phyloP scores from a whole-genome alignment of 2,888 invertebrate genomes.

The Minunthozetes semirufus region DNA sequence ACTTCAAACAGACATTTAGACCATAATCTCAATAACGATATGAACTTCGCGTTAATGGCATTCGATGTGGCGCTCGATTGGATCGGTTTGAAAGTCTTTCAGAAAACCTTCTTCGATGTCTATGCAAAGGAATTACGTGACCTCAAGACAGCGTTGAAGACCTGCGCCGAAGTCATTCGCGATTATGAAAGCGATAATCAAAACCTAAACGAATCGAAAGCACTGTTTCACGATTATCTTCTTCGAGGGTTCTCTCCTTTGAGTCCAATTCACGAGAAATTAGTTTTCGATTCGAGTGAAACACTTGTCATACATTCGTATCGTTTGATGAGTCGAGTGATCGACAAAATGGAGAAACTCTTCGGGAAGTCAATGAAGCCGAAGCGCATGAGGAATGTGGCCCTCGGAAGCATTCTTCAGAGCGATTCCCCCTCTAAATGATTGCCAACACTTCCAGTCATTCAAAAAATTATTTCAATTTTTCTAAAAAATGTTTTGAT shows the following conservation, averaged over 20 bases:
- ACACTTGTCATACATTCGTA: neutral
- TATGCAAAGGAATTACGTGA: slow-evolving; percentile 2
- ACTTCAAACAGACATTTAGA: slow-evolving; percentile 19
- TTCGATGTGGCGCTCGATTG: slow-evolving; percentile 37
- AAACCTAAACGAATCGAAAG: neutral
- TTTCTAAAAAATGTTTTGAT: neutral
- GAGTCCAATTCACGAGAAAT: slow-evolving; percentile 15
- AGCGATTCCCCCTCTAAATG: neutral
- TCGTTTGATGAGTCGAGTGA: slow-evolving; percentile 10
- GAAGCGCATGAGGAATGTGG: slow-evolving; percentile 14
- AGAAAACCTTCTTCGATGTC: neutral
- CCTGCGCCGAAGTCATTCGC: neutral
- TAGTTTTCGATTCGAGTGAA: slow-evolving; percentile 26
- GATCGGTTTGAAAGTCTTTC: slow-evolving; percentile 4
- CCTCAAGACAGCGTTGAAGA: neutral
- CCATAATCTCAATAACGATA: slow-evolving; percentile 14
- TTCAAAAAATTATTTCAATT: neutral
- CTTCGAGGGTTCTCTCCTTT: slow-evolving; percentile 36
- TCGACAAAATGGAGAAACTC: slow-evolving; percentile 31
- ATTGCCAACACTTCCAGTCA: neutral
- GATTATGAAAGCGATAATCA: neutral
- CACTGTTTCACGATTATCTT: slow-evolving; percentile 37
- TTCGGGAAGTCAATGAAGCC: slow-evolving; percentile 10
- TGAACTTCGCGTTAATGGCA: slow-evolving; percentile 27
- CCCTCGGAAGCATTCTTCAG: slow-evolving; percentile 27